Evolutionary conservation across 2,797 vertebrate genomes (phyloP).

Genomic region (Melanotaenia pygmaea): DNA sequence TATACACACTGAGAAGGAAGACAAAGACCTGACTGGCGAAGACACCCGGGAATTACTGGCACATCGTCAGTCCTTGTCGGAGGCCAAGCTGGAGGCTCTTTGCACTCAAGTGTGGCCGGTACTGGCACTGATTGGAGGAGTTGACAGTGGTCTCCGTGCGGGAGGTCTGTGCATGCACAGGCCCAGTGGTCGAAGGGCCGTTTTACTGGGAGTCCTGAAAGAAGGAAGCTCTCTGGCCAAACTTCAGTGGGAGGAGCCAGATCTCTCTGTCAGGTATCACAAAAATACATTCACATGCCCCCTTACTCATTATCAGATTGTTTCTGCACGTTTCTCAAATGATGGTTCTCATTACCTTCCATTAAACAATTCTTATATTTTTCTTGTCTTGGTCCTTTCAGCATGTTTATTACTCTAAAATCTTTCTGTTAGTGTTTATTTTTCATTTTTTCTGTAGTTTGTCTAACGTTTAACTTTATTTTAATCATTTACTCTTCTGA

Average conservation of each 20-base stretch:
- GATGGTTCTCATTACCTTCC: conserved; percentile 56
- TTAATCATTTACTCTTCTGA: conserved; percentile 64
- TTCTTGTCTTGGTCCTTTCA: conserved; percentile 56
- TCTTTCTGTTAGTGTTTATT: conserved; percentile 57
- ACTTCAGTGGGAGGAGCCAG: conserved; percentile 87
- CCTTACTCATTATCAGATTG: conserved; percentile 13
- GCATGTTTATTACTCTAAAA: conserved; percentile 53
- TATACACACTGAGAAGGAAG: conserved; percentile 64
- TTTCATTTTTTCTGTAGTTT: conserved; percentile 52
- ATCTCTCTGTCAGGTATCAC: conserved; percentile 84
- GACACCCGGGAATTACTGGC: conserved; percentile 49
- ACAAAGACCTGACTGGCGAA: conserved; percentile 36
- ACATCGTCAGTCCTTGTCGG: conserved; percentile 73
- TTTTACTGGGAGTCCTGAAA: conserved; percentile 85
- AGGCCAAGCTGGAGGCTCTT: conserved; percentile 79
- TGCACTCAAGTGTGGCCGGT: conserved; percentile 86
- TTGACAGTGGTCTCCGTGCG: conserved; percentile 84
- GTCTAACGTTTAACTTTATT: conserved; percentile 66
- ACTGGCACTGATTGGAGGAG: conserved; percentile 85
- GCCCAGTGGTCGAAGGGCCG: conserved; percentile 80
- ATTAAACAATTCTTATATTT: conserved; percentile 62
- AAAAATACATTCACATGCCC: background rate
- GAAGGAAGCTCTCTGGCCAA: conserved; percentile 84
- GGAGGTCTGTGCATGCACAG: conserved; percentile 84
- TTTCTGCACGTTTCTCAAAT: conserved; percentile 27